These are phyloP conservation scores for Schlechtendalia chinensis DNA, from an alignment of 1,140 invertebrate genomes.

Conservation along the genomic window DNA sequence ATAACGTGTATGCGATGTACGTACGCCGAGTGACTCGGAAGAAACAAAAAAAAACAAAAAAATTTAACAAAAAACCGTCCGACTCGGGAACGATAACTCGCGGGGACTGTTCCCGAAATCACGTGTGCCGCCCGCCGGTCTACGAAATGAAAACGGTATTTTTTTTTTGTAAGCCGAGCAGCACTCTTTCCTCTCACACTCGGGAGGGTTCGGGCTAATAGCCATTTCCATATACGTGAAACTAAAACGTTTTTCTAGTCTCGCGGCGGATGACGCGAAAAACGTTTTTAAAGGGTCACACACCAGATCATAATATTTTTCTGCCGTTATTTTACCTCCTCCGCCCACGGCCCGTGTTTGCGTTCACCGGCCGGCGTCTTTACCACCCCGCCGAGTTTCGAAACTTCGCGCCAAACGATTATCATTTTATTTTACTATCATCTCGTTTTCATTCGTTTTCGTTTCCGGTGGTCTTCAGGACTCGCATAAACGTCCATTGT, in stretches of 20 bases:
- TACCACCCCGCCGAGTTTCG: too few species aligned
- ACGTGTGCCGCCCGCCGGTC: background rate
- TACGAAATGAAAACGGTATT: background rate
- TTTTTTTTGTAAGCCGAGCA: background rate
- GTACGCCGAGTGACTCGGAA: too few species aligned
- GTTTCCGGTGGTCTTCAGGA: too few species aligned
- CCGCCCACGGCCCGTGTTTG: too few species aligned
- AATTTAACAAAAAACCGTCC: background rate
- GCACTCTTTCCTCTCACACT: background rate
- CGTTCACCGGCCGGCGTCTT: too few species aligned
- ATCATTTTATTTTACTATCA: too few species aligned
- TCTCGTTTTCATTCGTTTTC: too few species aligned
- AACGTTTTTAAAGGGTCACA: slow-evolving; percentile 47
- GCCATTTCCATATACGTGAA: slow-evolving; percentile 35
- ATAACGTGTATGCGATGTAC: too few species aligned
- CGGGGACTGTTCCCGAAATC: background rate
- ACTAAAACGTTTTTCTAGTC: slow-evolving; percentile 49
- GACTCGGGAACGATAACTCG: background rate
- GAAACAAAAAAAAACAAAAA: too few species aligned
- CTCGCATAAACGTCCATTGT: too few species aligned
- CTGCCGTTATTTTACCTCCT: background rate
- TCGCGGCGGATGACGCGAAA: slow-evolving; percentile 26
- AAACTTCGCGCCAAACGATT: too few species aligned
- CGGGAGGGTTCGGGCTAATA: background rate
- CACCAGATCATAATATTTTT: slow-evolving; percentile 23